Evolutionary conservation across 2,113 vertebrate genomes (phyloP), one percentile per base, ranked within the genome.

Genomic region (Psophia crepitans): DNA sequence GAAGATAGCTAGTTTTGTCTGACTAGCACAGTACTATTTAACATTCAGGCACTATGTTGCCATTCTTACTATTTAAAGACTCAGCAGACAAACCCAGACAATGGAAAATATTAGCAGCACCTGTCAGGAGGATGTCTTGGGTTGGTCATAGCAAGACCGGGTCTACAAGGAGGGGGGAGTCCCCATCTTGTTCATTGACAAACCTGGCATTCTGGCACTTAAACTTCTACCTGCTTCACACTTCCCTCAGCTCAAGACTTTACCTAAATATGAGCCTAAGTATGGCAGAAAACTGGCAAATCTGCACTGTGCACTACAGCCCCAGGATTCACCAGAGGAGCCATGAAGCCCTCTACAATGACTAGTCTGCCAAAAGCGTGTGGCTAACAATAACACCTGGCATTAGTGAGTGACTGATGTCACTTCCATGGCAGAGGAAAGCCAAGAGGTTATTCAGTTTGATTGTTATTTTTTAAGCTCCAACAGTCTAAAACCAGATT

Each of bases 381-480:
- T 39, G 30, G 23, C 76, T 80, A 78, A 56, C 24, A 84, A 58
- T 88, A 87, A 80, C 5, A 63, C 57, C 44, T 92, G 69, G 51
- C 64, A 90, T 30, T 51, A 84, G 11, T 8, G 53, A 63, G 27
- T 71, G 82, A 82, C 37, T 80, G 63, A 58, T 37, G 24, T 56
- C 39, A 24, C 30, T 87, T 84, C 35, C 35, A 37, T 53, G 32
- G 26, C 51, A 81, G 9, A 51, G 64, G 64, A 84, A 95, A 92
- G 84, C 11, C 43, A 86, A 81, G 64, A 81, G n/a, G 48, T 84
- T 90, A 68, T 91, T 89, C 27, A 84, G 78, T 41, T 81, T 84
- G 33, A 82, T 84, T 76, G 56, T 91, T 93, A 70, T 43, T 75
- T 84, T 94, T 92, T 75, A 80, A 81, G 60, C 37, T 89, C 20